Evolutionary conservation across 2,797 vertebrate species (phyloP).

Genomic region (Aphelocoma californica): DNA sequence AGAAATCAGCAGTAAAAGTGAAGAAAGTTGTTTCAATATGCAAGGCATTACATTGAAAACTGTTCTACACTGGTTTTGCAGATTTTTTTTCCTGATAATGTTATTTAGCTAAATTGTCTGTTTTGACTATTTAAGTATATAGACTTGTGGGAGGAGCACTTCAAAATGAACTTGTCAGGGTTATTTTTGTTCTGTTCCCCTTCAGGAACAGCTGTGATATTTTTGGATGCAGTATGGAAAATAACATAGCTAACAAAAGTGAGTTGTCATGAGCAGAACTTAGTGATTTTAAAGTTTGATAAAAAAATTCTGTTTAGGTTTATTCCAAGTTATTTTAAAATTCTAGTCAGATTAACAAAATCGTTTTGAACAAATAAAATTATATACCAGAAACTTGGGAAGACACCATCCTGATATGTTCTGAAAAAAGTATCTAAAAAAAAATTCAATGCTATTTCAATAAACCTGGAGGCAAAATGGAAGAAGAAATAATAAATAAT

Average conservation of each 20-base stretch:
- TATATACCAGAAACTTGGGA: neutral
- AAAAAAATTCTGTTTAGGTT: neutral
- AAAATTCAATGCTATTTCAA: neutral
- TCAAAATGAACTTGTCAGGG: neutral
- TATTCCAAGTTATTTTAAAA: neutral
- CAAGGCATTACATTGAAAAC: neutral
- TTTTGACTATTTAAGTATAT: neutral
- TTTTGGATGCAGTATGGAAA: neutral
- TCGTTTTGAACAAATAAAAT: neutral
- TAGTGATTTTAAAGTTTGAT: neutral
- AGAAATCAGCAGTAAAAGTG: neutral
- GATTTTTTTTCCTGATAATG: neutral
- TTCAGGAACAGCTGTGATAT: conserved; percentile 1
- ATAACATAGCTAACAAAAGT: neutral
- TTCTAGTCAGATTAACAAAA: neutral
- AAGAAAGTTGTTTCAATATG: neutral
- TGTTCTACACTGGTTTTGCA: neutral
- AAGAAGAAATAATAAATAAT: neutral
- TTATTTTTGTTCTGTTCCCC: conserved; percentile 31
- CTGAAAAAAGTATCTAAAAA: neutral
- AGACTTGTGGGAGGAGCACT: neutral
- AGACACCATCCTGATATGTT: neutral
- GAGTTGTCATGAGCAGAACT: neutral
- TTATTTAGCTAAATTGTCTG: neutral
- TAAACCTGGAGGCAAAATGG: neutral